Base-by-base conservation (phyloP, 2,888 invertebrate species). In the Lasioglossum lativentre region DNA sequence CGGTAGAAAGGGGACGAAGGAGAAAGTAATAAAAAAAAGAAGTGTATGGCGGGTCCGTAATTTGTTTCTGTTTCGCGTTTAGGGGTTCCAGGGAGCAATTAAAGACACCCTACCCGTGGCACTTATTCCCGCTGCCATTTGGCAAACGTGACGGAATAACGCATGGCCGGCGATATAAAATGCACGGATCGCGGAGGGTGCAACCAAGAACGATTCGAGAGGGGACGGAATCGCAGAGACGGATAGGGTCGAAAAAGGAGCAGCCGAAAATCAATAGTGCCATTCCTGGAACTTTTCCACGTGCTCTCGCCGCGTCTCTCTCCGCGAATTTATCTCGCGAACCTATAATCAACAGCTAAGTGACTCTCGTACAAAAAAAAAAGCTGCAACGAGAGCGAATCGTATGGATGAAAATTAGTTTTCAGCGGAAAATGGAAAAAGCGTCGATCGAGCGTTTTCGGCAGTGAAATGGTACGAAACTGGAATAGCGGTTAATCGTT, bases 81-180 rank as follows among this genome's bases (percentile, higher is more conserved):
- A 52, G 52, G 27, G n/a, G 72, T n/a, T 45, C 23, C 68, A 47
- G 38, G 27, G 56, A 70, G 34, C 16, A 84, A 84, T 84, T 84
- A 84, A 78, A 74, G 70, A 59, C 77, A 40, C 68, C 88, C 63
- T 75, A 78, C 75, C 56, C 83, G 14, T 56, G 78, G 78, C 90
- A 91, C 85, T 91, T 90, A 90, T 86, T 89, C 79, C 34, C 88
- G 66, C 79, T 84, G 86, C 85, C 91, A 90, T 89, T 90, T 85
- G 88, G 81, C 73, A 82, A 84, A 85, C 83, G 83, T 73, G 85
- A 79, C 82, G 79, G 75, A 80, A 66, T 63, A 80, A 74, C 86
- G 81, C 82, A 81, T 78, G 80, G 66, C 30, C 45, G 80, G 71
- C 14, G 47, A 68, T 68, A 75, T 81, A 81, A 80, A 85, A 83